Base-by-base conservation (phyloP, 2,888 invertebrate genomes). In the Mythimna lalbum region DNA sequence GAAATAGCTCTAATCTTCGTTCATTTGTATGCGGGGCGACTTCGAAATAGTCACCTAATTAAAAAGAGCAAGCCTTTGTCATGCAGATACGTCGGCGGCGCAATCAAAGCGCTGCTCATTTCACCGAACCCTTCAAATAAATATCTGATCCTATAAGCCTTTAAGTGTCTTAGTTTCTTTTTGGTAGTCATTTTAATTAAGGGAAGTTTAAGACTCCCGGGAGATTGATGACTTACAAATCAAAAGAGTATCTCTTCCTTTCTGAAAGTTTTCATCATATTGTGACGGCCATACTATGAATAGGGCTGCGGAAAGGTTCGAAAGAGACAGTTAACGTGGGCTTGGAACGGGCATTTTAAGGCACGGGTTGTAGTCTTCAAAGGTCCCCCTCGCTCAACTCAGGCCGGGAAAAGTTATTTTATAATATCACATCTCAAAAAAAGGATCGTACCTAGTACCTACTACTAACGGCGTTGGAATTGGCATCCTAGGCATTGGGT, bases 41-140 rank as follows among this genome's bases (percentile, higher is more conserved):
- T 87, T 87, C 85, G 86, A 87, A 92, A 92, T 92, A 92, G 93
- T 91, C 92, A 88, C 89, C 90, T 93, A 93, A 93, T 93, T 93
- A 93, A 93, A 93, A 93, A 93, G 92, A 93, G 90, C 90, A 82
- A 27, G 84, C 90, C 93, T 93, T 93, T 93, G 92, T 92, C 80
- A 93, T 93, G 93, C 91, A 93, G 93, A 93, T 93, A 87, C 87
- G 89, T 83, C 86, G 83, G 73, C 84, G 85, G 79, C 88, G 89
- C 91, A 92, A 92, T 92, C 92, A 91, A 85, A 89, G 86, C 86
- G 78, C 73, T 69, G 83, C 87, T 86, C 88, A 89, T 89, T 89
- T 82, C 81, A 83, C 73, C 80, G 82, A 87, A 87, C 88, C 90
- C 89, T 89, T 90, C 86, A 89, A 91, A 91, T 91, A 92, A 90